These are phyloP conservation scores for Protonemura montana DNA, from an alignment of 2,888 invertebrate species.

Conservation along the genomic window DNA sequence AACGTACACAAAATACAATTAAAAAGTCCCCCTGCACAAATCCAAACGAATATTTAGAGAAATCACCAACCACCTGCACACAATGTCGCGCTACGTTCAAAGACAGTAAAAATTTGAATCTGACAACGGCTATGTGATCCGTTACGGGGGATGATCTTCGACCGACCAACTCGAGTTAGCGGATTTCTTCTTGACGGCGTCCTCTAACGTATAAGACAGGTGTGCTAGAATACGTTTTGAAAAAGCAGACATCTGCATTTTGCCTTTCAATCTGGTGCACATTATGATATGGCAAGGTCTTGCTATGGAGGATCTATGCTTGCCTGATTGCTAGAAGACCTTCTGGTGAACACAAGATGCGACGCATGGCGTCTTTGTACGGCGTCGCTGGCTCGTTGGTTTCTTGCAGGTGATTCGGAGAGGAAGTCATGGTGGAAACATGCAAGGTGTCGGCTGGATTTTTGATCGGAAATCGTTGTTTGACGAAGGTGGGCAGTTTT, in stretches of 20 bases:
- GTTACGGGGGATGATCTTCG: not conserved
- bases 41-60: not conserved
- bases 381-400: not conserved
- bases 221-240: not conserved
- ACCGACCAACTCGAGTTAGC: no score
- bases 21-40: not conserved
- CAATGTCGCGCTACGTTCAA: not conserved
- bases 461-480: no score
- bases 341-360: not conserved
- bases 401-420: not conserved
- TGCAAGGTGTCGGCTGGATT: not conserved
- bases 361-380: not conserved
- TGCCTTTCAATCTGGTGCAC: not conserved
- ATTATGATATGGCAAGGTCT: not conserved
- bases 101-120: not conserved
- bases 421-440: not conserved
- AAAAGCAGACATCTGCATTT: not conserved
- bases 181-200: constrained; percentile 27
- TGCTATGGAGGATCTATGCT: not conserved
- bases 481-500: no score
- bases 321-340: not conserved
- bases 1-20: not conserved
- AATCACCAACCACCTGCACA: not conserved
- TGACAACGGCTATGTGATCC: not conserved
- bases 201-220: not conserved